Evolutionary conservation across 1,140 invertebrate species (phyloP), one percentile per base, ranked within the genome.

Genomic region (Halictus rubicundus): DNA sequence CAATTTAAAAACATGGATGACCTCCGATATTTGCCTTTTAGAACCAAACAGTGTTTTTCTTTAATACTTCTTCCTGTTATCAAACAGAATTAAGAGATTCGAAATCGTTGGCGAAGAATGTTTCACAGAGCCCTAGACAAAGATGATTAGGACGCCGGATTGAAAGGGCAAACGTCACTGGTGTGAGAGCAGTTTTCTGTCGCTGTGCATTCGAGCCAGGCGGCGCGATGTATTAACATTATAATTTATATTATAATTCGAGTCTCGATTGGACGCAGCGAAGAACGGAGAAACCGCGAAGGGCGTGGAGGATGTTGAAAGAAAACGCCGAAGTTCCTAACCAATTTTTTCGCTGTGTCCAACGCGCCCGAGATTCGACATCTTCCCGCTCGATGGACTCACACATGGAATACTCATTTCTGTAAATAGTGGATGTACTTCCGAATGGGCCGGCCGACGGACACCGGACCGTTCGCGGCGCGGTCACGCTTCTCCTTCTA

Each of bases 351-450:
- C 27, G 63, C 63, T 49, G 49, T 23, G 19, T 70, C 81, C 66
- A 3, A 46, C 23, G 49, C 27, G 27, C 14, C 46, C 39, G 32
- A 49, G 65, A 32, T 54, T n/a, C 54, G 39, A 60, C 46, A 71
- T 46, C n/a, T n/a, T 10, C 23, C 16, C 39, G 14, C 19, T 27
- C 37, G 8, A 25, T 9, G 61, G 27, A 79, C 70, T 37, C 61
- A 52, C 49, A 5, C 21, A 71, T 54, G 27, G 42, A 37, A 71
- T 78, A 66, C 74, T 81, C 78, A 68, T 42, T 70, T 46, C 49
- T 39, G 37, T 85, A 85, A 52, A 85, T 84, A 75, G 65, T 60
- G 49, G 78, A 77, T 74, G 85, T 81, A 78, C 83, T 85, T 75
- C 73, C 79, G 83, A 46, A 54, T 65, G 70, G 66, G 73, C 72